A percentile compares a stretch with the other conserved stretches of the same genome.
phyloP scores from a whole-genome alignment of 2,797 vertebrate species.

The Neopelma chrysocephalum region DNA sequence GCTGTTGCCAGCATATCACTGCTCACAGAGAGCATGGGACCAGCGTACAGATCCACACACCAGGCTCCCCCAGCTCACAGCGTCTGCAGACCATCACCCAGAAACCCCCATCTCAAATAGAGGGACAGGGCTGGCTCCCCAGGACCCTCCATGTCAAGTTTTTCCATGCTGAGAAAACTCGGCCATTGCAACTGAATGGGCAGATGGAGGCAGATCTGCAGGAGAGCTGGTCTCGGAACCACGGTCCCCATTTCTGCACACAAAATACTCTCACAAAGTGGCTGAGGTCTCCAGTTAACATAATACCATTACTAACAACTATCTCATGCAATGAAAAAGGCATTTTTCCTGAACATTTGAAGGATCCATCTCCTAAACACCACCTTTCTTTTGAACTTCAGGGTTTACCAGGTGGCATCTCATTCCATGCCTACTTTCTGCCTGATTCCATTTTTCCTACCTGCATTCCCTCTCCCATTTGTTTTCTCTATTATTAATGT shows the following conservation, averaged over 20 bases:
- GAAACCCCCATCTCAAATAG: neutral
- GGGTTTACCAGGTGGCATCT: neutral
- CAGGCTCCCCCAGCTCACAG: neutral
- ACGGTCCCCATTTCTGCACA: neutral
- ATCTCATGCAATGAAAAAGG: neutral
- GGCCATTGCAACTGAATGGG: neutral
- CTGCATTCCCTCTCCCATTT: neutral
- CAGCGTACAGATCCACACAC: accelerated
- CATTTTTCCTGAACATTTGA: neutral
- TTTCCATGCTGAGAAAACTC: neutral
- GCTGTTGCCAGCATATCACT: neutral
- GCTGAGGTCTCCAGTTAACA: neutral
- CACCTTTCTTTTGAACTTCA: neutral
- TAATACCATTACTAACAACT: neutral
- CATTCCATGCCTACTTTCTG: neutral
- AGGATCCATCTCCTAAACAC: neutral
- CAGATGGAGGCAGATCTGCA: neutral
- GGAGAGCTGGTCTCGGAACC: accelerated
- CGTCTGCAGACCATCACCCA: neutral
- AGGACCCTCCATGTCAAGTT: accelerated
- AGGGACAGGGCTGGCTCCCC: neutral
- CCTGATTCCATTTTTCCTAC: neutral
- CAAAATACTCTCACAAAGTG: neutral
- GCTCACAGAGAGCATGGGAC: neutral
- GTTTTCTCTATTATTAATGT: neutral